phyloP scores from a whole-genome alignment of 2,113 vertebrate genomes.

The Brachypteracias leptosomus region DNA sequence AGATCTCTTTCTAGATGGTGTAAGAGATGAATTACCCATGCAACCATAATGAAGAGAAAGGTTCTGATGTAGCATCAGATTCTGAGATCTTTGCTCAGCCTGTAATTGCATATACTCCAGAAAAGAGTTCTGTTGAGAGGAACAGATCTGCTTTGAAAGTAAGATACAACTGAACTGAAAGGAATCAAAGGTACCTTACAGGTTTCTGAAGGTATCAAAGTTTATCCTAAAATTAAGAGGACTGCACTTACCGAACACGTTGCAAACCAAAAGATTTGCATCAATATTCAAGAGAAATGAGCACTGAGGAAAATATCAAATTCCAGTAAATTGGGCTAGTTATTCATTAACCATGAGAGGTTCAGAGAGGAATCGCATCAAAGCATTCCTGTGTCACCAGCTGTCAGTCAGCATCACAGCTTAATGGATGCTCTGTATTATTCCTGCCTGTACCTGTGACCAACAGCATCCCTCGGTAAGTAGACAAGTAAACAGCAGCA shows the following conservation, averaged over 20 bases:
- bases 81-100: background rate
- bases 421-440: background rate
- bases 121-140: background rate
- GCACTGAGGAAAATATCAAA: background rate
- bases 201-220: background rate
- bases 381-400: background rate
- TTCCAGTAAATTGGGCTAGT: background rate
- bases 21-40: background rate
- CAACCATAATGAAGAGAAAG: background rate
- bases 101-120: background rate
- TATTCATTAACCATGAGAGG: background rate
- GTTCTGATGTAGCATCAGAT: background rate
- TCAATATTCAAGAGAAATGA: background rate
- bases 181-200: background rate
- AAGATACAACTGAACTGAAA: background rate
- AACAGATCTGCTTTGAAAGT: background rate
- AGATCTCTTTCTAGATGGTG: background rate
- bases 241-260: background rate
- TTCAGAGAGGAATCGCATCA: background rate
- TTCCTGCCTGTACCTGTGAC: background rate
- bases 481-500: background rate
- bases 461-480: background rate
- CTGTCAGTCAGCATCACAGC: background rate
- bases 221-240: background rate
- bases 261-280: background rate